These are phyloP conservation scores for Oophaga pumilio DNA, from an alignment of 2,113 vertebrate species.

Conservation along the genomic window DNA sequence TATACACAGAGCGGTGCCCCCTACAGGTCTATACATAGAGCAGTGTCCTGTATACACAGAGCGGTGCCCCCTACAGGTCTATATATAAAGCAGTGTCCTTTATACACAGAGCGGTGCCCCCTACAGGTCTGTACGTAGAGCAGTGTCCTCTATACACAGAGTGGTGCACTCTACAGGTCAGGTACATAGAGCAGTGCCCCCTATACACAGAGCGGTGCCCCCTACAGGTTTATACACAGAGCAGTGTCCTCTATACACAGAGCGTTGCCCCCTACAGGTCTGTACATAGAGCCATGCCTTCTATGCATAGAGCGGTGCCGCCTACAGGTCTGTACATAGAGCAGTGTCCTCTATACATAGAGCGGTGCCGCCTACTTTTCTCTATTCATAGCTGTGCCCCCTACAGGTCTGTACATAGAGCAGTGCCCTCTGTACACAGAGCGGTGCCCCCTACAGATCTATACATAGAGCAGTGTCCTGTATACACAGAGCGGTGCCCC, in stretches of 20 bases:
- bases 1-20: not conserved
- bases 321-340: no score
- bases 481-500: no score
- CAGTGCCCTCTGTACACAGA: no score
- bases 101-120: not conserved
- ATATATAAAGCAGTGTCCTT: no score
- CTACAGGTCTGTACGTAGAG: no score
- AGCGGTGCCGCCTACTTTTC: not conserved
- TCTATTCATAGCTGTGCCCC: not conserved
- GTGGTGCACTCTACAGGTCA: not conserved
- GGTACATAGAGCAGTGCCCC: not conserved
- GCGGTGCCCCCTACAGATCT: no score
- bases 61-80: not conserved
- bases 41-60: not conserved
- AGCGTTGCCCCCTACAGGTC: not conserved
- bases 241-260: not conserved
- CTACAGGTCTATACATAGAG: not conserved
- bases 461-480: no score
- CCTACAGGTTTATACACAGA: not conserved
- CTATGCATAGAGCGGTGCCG: not conserved
- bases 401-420: not conserved
- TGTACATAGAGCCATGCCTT: not conserved
- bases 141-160: not conserved
- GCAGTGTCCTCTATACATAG: no score
- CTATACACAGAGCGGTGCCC: not conserved